Conservation (phyloP, 1,140 invertebrate genomes). For the Musca vetustissima region DNA sequence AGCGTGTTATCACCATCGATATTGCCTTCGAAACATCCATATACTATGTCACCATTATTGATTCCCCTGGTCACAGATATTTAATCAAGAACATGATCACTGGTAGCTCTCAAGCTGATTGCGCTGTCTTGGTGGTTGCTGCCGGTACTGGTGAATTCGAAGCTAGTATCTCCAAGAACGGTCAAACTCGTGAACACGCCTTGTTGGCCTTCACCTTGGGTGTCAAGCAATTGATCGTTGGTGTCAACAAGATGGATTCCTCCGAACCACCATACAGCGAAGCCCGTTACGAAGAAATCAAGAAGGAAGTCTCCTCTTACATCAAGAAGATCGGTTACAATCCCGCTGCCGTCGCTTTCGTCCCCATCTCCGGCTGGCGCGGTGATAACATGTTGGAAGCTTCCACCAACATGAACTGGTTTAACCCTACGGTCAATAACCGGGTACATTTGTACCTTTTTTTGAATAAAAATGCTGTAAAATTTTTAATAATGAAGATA, state of each 20-base stretch:
- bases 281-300: constrained; percentile 86
- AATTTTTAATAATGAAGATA: too few species aligned
- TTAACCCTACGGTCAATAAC: constrained; percentile 91
- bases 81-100: constrained; percentile 99
- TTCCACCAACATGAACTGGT: constrained; percentile 85
- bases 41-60: constrained; percentile 94
- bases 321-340: constrained; percentile 96
- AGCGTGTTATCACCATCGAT: constrained; percentile 97
- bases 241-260: constrained; percentile 96
- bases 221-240: constrained; percentile 92
- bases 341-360: constrained; percentile 85
- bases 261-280: constrained; percentile 88
- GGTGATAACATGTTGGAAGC: constrained; percentile 91
- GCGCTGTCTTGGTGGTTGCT: constrained; percentile 91
- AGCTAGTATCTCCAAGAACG: too few species aligned
- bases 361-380: constrained; percentile 93
- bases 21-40: constrained; percentile 89
- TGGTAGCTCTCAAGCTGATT: constrained; percentile 90
- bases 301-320: too few species aligned
- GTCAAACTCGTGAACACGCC: too few species aligned
- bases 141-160: too few species aligned
- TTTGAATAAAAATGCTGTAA: too few species aligned
- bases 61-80: constrained; percentile 95
- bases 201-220: too few species aligned
- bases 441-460: too few species aligned